Evolutionary conservation across 2,888 invertebrate genomes (phyloP).

Genomic region (Thyatira batis): DNA sequence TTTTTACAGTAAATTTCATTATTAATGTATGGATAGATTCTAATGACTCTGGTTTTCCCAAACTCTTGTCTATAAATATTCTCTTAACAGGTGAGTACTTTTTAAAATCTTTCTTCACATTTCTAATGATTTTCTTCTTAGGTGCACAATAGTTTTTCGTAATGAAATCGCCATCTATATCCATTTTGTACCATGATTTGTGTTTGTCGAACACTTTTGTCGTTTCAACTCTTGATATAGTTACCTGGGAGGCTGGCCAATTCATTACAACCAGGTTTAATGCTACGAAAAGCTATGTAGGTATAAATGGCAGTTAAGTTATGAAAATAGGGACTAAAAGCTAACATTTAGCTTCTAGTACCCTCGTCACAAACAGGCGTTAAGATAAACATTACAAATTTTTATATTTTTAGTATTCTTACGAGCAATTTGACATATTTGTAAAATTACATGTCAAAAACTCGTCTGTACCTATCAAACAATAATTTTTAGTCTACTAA

Average conservation of each 20-base stretch:
- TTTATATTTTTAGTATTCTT: too few relatives aligned
- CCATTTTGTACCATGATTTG: constrained; percentile 52
- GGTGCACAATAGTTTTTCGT: constrained; percentile 23
- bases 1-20: constrained; percentile 14
- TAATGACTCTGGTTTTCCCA: constrained; percentile 13
- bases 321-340: too few relatives aligned
- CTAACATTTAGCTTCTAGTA: too few relatives aligned
- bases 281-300: too few relatives aligned
- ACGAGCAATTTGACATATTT: too few relatives aligned
- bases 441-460: too few relatives aligned
- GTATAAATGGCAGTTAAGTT: too few relatives aligned
- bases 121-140: constrained; percentile 7
- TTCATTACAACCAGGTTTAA: too few relatives aligned
- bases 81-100: background rate
- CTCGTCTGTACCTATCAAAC: too few relatives aligned
- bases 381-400: too few relatives aligned
- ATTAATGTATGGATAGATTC: constrained; percentile 16
- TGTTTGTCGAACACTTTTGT: constrained; percentile 33
- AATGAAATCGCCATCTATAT: constrained; percentile 40
- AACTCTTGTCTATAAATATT: background rate
- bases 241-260: background rate
- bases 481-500: too few relatives aligned
- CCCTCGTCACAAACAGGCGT: too few relatives aligned
- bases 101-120: background rate
- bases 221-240: background rate